A percentile compares a stretch with the other conserved stretches of the same genome.
These are phyloP conservation scores for Microctonus brassicae DNA, from an alignment of 2,888 invertebrate genomes.

Conservation along the genomic window DNA sequence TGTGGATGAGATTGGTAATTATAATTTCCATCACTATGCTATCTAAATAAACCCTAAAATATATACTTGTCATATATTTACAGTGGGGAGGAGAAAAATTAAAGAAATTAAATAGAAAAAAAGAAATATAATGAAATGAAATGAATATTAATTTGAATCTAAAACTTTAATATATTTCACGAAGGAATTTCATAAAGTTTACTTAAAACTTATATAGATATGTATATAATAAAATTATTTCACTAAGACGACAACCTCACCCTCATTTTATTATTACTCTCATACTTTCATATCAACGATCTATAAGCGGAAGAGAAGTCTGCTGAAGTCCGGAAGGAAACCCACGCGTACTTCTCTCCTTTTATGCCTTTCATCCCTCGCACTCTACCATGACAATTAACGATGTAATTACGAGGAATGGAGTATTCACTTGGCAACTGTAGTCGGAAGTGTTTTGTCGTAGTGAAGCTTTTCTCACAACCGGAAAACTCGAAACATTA, in stretches of 20 bases:
- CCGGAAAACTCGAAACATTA: conserved; percentile 13
- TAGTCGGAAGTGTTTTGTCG: conserved; percentile 18
- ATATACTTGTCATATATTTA: neutral
- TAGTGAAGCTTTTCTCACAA: neutral
- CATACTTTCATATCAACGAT: neutral
- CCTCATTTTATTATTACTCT: neutral
- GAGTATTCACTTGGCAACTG: conserved; percentile 13
- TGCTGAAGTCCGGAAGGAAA: neutral
- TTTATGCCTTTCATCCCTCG: neutral
- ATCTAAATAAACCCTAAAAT: neutral
- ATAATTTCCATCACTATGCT: neutral
- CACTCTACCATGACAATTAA: conserved; percentile 21
- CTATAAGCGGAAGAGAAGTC: neutral
- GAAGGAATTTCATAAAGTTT: neutral
- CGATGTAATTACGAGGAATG: conserved; percentile 29
- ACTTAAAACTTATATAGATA: neutral
- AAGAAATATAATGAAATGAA: neutral
- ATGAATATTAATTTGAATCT: neutral
- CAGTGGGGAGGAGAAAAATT: neutral
- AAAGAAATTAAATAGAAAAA: neutral
- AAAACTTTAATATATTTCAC: neutral
- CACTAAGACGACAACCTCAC: neutral
- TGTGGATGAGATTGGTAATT: neutral
- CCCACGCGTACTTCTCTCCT: neutral
- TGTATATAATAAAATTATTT: neutral